phyloP scores from a whole-genome alignment of 1,140 invertebrate species.

The Himalopsyche phryganea region DNA sequence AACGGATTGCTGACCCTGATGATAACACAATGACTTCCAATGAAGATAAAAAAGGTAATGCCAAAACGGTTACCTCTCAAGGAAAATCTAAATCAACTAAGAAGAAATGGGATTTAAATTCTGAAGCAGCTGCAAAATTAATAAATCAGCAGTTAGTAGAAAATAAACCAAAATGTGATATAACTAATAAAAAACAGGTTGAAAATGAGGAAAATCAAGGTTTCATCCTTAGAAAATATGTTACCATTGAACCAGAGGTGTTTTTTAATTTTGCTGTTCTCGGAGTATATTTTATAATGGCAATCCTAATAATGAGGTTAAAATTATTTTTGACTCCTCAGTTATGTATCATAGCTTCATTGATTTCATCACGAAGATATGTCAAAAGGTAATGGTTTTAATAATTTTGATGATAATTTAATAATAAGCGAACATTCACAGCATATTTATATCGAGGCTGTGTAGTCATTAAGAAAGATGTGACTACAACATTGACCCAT shows the following conservation, averaged over 20 bases:
- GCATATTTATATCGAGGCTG: too few species aligned
- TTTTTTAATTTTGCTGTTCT: slow-evolving; percentile 70
- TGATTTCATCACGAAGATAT: slow-evolving; percentile 53
- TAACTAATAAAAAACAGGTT: too few species aligned
- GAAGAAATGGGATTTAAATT: slow-evolving; percentile 21
- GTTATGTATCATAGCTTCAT: slow-evolving; percentile 67
- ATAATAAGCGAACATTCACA: too few species aligned
- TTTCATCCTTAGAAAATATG: slow-evolving; percentile 17
- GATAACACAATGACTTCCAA: background rate
- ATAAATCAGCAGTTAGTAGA: background rate
- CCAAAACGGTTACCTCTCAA: slow-evolving; percentile 37
- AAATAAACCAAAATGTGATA: background rate
- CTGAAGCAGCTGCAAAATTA: slow-evolving; percentile 14
- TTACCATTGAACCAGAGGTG: slow-evolving; percentile 56
- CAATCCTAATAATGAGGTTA: slow-evolving; percentile 75
- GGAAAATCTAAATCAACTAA: slow-evolving; percentile 27
- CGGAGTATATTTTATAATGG: slow-evolving; percentile 69
- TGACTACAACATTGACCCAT: too few species aligned
- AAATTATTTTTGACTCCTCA: slow-evolving; percentile 83
- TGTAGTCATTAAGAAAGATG: too few species aligned
- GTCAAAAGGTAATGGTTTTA: slow-evolving; percentile 4
- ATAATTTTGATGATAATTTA: background rate
- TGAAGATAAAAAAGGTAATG: slow-evolving; percentile 31
- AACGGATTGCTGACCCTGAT: background rate
- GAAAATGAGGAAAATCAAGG: background rate